These are phyloP conservation scores for Gobiocypris rarus DNA, from an alignment of 2,113 vertebrate species.

Conservation along the genomic window DNA sequence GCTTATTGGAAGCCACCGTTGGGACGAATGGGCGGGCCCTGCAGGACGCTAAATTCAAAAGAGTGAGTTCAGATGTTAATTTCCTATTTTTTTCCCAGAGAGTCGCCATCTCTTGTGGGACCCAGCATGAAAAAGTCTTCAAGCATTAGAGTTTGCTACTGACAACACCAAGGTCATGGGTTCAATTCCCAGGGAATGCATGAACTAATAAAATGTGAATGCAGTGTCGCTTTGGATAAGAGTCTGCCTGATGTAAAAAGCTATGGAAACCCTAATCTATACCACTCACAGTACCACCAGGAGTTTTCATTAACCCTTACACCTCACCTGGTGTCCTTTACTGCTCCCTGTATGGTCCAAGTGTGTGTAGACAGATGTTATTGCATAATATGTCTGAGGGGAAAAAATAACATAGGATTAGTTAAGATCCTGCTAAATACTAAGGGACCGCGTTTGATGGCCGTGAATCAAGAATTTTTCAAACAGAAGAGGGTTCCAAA, in stretches of 20 bases:
- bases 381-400: slow-evolving; percentile 14
- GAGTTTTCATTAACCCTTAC: slow-evolving; percentile 22
- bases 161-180: background rate
- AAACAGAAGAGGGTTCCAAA: background rate
- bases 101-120: background rate
- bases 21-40: too few relatives aligned
- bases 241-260: background rate
- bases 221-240: background rate
- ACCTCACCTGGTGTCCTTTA: slow-evolving; percentile 26
- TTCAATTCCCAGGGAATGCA: background rate
- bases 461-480: slow-evolving; percentile 18
- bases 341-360: slow-evolving; percentile 10
- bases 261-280: background rate
- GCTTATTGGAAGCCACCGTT: too few relatives aligned
- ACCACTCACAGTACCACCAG: background rate
- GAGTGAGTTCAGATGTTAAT: too few relatives aligned
- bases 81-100: too few relatives aligned
- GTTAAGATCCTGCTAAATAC: background rate
- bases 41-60: too few relatives aligned
- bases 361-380: slow-evolving; percentile 21
- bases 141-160: background rate
- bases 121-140: background rate
- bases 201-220: background rate
- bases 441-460: background rate
- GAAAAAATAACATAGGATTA: slow-evolving; percentile 3